Conservation (phyloP, 2,888 invertebrate species). For the Heteropelma amictum region DNA sequence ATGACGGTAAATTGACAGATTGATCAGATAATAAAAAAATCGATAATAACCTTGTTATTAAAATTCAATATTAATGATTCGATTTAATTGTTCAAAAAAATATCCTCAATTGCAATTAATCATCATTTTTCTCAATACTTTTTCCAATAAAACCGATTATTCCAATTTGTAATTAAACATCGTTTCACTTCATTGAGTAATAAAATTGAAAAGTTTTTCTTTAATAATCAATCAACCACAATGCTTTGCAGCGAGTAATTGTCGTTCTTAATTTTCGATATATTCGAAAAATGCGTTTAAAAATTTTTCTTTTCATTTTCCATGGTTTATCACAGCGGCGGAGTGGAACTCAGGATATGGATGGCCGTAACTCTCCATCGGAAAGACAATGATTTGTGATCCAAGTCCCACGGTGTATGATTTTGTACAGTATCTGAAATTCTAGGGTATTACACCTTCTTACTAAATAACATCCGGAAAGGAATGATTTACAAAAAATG, state of each 20-base stretch:
- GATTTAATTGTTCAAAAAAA: too few species aligned
- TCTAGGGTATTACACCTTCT: conserved; percentile 4
- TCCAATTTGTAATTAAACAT: background rate
- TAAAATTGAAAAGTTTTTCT: background rate
- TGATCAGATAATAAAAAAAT: too few species aligned
- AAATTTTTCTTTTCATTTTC: conserved; percentile 4
- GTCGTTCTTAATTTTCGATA: background rate
- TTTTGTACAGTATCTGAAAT: conserved; percentile 48
- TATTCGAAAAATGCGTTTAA: background rate
- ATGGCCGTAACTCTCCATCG: conserved; percentile 82
- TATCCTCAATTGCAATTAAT: too few species aligned
- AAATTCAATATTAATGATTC: too few species aligned
- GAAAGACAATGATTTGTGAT: conserved; percentile 53
- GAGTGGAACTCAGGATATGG: conserved; percentile 92
- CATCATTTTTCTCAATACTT: too few species aligned
- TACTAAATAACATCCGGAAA: background rate
- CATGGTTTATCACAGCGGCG: conserved; percentile 88
- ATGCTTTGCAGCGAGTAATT: background rate
- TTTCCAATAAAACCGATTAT: too few species aligned
- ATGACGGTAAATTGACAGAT: too few species aligned
- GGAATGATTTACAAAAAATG: background rate
- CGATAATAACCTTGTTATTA: too few species aligned
- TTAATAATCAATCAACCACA: background rate
- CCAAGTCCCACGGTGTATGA: background rate
- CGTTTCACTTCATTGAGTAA: background rate